Conservation (phyloP, 2,888 invertebrate species). For the Zonitis immaculata region DNA sequence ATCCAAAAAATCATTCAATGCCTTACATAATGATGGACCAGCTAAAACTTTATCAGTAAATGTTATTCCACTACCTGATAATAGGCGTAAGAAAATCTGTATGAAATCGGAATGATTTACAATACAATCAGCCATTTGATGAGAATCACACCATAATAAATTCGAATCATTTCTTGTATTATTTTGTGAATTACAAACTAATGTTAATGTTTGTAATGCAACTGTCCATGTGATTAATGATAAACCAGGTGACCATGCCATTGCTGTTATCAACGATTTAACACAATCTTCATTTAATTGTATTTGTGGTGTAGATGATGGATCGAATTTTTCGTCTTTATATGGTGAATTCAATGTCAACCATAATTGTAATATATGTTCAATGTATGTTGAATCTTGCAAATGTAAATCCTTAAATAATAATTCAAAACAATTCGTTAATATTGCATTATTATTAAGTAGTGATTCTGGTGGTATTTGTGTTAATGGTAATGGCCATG, state of each 20-base stretch:
- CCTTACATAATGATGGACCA: constrained; percentile 71
- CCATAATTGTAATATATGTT: constrained; percentile 82
- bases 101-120: constrained; percentile 64
- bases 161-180: constrained; percentile 27
- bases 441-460: constrained; percentile 54
- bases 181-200: constrained; percentile 62
- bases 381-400: constrained; percentile 72
- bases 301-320: constrained; percentile 59
- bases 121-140: constrained; percentile 60
- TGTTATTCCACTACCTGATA: constrained; percentile 60
- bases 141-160: constrained; percentile 25
- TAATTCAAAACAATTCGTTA: constrained; percentile 64
- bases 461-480: constrained; percentile 49
- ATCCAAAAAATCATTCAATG: constrained; percentile 66
- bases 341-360: constrained; percentile 68
- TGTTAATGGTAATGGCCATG: constrained; percentile 44
- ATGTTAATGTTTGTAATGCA: constrained; percentile 69
- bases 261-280: constrained; percentile 60
- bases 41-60: constrained; percentile 56
- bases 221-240: constrained; percentile 75
- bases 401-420: constrained; percentile 63
- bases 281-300: constrained; percentile 62
- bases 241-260: constrained; percentile 63
- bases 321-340: constrained; percentile 54
- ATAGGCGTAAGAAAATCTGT: constrained; percentile 61